Evolutionary conservation across 2,113 vertebrate species (phyloP).

Genomic region (Notechis scutatus): DNA sequence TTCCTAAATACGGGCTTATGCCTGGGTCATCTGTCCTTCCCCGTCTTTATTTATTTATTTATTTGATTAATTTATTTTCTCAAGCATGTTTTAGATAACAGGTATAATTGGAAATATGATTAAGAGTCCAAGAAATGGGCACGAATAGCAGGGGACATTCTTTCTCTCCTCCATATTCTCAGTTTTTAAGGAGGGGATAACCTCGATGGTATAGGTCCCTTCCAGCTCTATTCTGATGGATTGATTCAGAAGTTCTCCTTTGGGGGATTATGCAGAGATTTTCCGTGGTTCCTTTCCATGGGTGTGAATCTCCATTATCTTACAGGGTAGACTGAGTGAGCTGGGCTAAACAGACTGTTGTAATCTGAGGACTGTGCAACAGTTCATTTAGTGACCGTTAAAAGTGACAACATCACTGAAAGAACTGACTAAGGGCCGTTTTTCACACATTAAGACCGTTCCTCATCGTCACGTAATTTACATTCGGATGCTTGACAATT

Average conservation of each 20-base stretch:
- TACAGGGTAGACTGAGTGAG: not conserved
- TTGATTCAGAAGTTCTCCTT: not conserved
- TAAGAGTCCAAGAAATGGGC: too few species aligned
- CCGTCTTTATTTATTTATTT: too few species aligned
- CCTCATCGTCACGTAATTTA: not conserved
- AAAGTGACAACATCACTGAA: not conserved
- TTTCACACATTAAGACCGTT: not conserved
- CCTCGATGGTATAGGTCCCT: too few species aligned
- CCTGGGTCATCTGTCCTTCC: not conserved
- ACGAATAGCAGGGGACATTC: not conserved
- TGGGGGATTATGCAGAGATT: not conserved
- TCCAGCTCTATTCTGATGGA: too few species aligned
- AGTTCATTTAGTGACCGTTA: not conserved
- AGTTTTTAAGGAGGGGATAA: not conserved
- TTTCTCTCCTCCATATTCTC: not conserved
- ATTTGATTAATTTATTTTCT: too few species aligned
- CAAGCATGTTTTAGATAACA: too few species aligned
- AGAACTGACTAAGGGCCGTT: not conserved
- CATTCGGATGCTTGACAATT: not conserved
- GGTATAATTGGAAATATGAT: too few species aligned
- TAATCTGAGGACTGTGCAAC: not conserved
- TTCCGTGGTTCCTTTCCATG: not conserved
- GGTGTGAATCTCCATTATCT: not conserved
- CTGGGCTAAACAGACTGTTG: too few species aligned
- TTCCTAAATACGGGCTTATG: not conserved